These are phyloP conservation scores for Rhagophthalmus giganteus DNA, from an alignment of 2,888 invertebrate species.

Conservation along the genomic window DNA sequence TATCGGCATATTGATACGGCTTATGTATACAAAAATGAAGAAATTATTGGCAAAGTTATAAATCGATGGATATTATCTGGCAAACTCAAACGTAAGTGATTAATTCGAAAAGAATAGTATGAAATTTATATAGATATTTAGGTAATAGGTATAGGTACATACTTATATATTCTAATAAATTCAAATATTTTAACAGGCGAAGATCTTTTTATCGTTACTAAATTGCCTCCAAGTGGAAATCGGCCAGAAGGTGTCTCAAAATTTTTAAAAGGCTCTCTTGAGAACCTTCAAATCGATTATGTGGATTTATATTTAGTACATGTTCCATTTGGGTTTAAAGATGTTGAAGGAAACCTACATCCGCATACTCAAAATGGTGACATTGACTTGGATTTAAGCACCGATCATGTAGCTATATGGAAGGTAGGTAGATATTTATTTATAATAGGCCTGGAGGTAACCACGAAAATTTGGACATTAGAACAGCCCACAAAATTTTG, in stretches of 20 bases:
- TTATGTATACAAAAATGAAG: slow-evolving; percentile 76
- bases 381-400: slow-evolving; percentile 63
- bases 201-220: slow-evolving; percentile 83
- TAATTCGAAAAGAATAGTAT: background rate
- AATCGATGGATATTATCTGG: slow-evolving; percentile 71
- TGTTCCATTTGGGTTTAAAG: slow-evolving; percentile 70
- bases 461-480: no score
- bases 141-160: no score
- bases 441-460: no score
- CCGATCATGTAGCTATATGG: slow-evolving; percentile 77
- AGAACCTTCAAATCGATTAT: slow-evolving; percentile 75
- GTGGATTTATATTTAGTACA: slow-evolving; percentile 84
- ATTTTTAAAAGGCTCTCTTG: slow-evolving; percentile 68
- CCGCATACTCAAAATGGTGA: slow-evolving; percentile 69
- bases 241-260: slow-evolving; percentile 66
- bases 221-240: slow-evolving; percentile 69
- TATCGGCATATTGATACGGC: slow-evolving; percentile 86
- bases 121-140: no score
- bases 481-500: no score
- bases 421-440: slow-evolving; percentile 60
- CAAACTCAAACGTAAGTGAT: slow-evolving; percentile 51
- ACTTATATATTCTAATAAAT: no score
- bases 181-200: slow-evolving; percentile 59
- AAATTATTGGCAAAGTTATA: slow-evolving; percentile 72
- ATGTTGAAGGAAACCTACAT: slow-evolving; percentile 66